Percentiles rank a stretch among this genome's conserved stretches.
Conservation (phyloP, 2,888 invertebrate species). For the Protula sp. region DNA sequence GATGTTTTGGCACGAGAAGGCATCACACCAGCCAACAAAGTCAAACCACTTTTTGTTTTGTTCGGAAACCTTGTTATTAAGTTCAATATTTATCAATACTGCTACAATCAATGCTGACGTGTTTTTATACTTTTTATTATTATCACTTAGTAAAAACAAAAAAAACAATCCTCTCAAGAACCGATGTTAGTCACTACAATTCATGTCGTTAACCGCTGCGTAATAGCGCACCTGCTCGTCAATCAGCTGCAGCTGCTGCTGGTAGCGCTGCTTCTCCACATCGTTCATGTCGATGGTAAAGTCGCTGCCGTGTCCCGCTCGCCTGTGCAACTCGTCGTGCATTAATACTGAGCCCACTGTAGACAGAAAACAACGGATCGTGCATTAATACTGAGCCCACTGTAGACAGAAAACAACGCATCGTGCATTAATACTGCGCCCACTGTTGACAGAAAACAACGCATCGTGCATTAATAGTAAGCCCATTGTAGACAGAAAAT, state of each 20-base stretch:
- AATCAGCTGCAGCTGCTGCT: conserved; percentile 63
- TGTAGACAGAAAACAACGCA: conserved; percentile 53
- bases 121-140: no score
- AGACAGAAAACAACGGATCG: conserved; percentile 55
- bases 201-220: no score
- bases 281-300: conserved; percentile 82
- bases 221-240: conserved; percentile 75
- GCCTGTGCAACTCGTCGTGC: conserved; percentile 54
- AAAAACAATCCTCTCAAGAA: no score
- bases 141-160: no score
- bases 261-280: conserved; percentile 53
- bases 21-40: neutral
- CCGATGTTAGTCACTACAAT: no score
- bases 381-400: conserved; percentile 58
- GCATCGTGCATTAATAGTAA: conserved; percentile 57
- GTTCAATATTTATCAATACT: no score
- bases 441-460: conserved; percentile 54
- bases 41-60: neutral
- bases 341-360: conserved; percentile 58
- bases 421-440: conserved; percentile 57
- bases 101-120: no score
- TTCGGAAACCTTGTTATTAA: no score
- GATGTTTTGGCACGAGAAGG: neutral
- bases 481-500: conserved; percentile 57
- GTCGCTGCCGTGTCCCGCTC: conserved; percentile 58